A percentile compares a stretch with the other conserved stretches of the same genome.
Conservation (phyloP, 2,113 vertebrate species). For the Macrotis lagotis region DNA sequence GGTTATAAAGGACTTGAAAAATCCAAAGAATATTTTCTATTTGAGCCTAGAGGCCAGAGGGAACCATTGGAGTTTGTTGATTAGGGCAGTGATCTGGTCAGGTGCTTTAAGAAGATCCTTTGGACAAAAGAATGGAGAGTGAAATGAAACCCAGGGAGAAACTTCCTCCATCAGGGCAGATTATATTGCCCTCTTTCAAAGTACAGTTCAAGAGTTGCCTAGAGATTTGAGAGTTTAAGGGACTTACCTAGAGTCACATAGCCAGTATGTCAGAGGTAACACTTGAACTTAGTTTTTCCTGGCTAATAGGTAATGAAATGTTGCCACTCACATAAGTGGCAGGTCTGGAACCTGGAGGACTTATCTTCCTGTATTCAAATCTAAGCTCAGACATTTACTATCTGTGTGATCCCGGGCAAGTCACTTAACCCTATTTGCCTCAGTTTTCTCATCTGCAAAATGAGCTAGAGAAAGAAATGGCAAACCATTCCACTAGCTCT, state of each 20-base stretch:
- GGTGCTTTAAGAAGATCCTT: neutral
- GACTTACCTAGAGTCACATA: neutral
- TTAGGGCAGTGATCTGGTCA: neutral
- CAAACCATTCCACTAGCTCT: neutral
- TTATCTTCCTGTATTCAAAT: neutral
- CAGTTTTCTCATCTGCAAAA: too few relatives aligned
- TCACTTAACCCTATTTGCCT: neutral
- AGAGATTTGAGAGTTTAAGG: neutral
- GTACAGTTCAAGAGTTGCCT: neutral
- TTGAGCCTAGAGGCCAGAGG: neutral
- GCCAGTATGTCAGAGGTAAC: neutral
- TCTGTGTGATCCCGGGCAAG: too few relatives aligned
- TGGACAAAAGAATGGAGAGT: neutral
- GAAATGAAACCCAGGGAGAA: neutral
- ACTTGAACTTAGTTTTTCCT: neutral
- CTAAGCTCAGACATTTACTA: too few relatives aligned
- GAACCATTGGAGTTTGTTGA: neutral
- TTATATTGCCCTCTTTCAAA: neutral
- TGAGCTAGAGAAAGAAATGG: too few relatives aligned
- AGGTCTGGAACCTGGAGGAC: too few relatives aligned
- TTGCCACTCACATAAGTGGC: neutral
- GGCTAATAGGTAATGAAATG: neutral
- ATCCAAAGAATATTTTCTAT: neutral
- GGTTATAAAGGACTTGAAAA: neutral
- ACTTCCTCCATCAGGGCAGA: neutral